Base-by-base conservation (phyloP, 23 tunicate genomes). In the Trididemnum miniatum region DNA sequence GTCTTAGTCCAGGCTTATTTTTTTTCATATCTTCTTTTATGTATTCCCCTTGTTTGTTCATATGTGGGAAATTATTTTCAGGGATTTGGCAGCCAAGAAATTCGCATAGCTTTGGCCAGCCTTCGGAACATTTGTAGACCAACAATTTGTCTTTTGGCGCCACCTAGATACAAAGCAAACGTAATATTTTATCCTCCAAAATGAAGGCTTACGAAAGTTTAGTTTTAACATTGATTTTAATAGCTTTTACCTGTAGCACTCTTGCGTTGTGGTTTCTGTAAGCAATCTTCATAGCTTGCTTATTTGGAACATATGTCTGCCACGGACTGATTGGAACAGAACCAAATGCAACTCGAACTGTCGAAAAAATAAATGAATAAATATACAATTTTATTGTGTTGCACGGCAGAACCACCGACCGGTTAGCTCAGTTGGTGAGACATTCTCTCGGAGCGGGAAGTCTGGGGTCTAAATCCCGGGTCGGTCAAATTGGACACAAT, bases 231-330 rank as follows among this genome's bases (percentile, higher is more conserved):
- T n/a, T n/a, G n/a, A n/a, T n/a, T n/a, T n/a, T n/a, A n/a, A n/a
- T n/a, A 44, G 9, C 15, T 15, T 77, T 28, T 66, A 85, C 89
- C 83, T 85, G 83, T 24, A 85, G 60, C 50, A 85, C 89, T 77
- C 89, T 65, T 28, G 89, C 89, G 77, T 85, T 85, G 89, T 85
- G 89, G 32, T 85, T 85, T 50, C 89, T 77, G 78, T 85, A 85
- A 20, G 89, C 89, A 7, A 85, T 85, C 50, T 51, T 85, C 78
- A 85, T 18, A 0, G 83, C 32, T 27, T 85, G 89, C 26, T 85
- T 67, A 36, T 85, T 85, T 1, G 89, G 89, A 2, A 77, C 38
- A 67, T 85, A 85, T 30, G 82, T 85, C 31, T 85, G 83, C 89
- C 89, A 85, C 5, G 89, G 77, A 1, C 77, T 51, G 3, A 85